These are phyloP conservation scores for Trinorchestia longiramus DNA, from an alignment of 1,140 invertebrate species.

Conservation along the genomic window DNA sequence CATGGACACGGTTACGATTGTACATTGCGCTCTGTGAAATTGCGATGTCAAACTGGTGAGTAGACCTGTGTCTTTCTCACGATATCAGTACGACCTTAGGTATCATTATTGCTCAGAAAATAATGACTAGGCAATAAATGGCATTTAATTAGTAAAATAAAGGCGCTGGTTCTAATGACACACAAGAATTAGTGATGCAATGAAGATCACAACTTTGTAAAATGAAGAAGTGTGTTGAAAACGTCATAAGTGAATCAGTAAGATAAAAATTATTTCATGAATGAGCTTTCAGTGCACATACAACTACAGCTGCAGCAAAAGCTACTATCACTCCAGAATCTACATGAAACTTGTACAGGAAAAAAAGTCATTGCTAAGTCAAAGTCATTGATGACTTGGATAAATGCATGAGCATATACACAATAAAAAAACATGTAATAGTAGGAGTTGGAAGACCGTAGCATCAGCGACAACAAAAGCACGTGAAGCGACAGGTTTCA, in stretches of 20 bases:
- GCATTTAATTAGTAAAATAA: not conserved
- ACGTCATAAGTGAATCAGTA: not conserved
- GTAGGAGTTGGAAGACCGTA: no score
- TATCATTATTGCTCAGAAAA: not conserved
- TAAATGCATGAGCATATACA: no score
- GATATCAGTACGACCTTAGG: not conserved
- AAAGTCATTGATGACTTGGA: not conserved
- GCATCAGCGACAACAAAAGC: not conserved
- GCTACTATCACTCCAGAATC: not conserved
- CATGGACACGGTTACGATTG: no score
- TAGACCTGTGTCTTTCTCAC: not conserved
- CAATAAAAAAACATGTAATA: no score
- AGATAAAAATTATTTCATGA: not conserved
- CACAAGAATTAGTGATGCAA: not conserved
- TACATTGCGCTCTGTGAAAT: not conserved
- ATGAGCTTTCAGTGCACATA: not conserved
- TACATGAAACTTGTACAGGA: not conserved
- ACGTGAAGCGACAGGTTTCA: not conserved
- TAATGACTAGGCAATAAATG: not conserved
- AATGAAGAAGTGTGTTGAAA: not conserved
- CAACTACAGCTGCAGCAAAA: not conserved
- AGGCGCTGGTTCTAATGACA: not conserved
- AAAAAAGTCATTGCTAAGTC: not conserved
- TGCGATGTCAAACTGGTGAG: not conserved
- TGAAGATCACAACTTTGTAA: not conserved